Percentiles rank a stretch among this genome's conserved stretches.
phyloP scores from a whole-genome alignment of 2,797 vertebrate species.

The Hoplostethus atlanticus region DNA sequence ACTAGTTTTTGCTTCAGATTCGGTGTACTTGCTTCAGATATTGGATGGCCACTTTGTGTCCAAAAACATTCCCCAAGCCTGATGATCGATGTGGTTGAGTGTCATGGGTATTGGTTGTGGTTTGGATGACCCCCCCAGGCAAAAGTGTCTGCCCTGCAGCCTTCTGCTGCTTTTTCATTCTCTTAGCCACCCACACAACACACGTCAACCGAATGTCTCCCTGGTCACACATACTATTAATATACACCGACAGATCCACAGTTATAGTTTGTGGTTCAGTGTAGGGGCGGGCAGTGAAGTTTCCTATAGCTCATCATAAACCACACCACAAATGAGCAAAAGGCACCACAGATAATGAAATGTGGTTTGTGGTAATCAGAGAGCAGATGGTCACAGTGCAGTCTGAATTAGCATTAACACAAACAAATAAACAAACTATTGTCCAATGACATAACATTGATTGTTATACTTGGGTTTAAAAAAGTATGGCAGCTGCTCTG shows the following conservation, averaged over 20 bases:
- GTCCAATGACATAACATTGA: constrained; percentile 4
- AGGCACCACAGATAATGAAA: neutral
- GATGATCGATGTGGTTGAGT: constrained; percentile 46
- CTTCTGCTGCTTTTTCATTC: constrained; percentile 39
- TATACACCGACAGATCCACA: neutral
- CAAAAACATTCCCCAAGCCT: constrained; percentile 45
- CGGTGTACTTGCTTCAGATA: constrained; percentile 36
- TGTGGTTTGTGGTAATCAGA: constrained; percentile 25
- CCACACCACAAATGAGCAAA: constrained; percentile 1
- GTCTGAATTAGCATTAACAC: neutral
- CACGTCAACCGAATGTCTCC: constrained; percentile 36
- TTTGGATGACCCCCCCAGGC: constrained; percentile 50
- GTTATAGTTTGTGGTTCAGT: constrained; percentile 3
- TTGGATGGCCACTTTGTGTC: constrained; percentile 39
- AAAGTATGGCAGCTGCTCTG: constrained; percentile 23
- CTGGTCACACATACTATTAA: constrained; percentile 5
- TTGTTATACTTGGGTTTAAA: neutral
- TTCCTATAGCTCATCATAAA: constrained; percentile 19
- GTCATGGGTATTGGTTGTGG: constrained; percentile 20
- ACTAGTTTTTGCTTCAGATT: constrained; percentile 37
- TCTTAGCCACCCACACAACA: constrained; percentile 36
- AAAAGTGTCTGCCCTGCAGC: constrained; percentile 36
- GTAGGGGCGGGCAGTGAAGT: constrained; percentile 1
- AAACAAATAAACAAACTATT: constrained; percentile 17
- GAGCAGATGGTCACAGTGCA: neutral